Conservation (phyloP, 2,797 vertebrate genomes). For the Stomatorhinus walkeri region DNA sequence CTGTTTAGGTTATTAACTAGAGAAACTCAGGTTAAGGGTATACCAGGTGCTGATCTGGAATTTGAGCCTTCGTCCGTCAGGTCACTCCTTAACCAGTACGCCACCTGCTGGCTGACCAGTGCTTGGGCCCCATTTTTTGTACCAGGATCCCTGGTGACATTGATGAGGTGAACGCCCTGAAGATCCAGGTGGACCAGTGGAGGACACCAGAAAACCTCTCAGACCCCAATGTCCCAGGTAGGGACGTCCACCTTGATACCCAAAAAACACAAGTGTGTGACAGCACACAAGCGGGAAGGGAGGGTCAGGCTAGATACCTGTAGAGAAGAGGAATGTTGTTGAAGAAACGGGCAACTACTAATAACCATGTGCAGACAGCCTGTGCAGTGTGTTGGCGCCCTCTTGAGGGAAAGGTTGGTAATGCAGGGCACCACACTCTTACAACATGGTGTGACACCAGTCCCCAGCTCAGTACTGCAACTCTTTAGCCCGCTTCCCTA, state of each 20-base stretch:
- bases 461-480: neutral
- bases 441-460: neutral
- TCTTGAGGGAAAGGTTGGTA: neutral
- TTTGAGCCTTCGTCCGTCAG: neutral
- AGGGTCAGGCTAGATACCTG: neutral
- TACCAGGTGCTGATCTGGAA: neutral
- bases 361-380: neutral
- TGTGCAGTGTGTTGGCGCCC: neutral
- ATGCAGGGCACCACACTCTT: neutral
- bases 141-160: conserved; percentile 83
- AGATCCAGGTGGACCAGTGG: conserved; percentile 88
- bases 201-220: conserved; percentile 77
- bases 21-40: neutral
- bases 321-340: neutral
- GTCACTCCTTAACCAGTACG: neutral
- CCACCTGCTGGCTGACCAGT: conserved; percentile 3
- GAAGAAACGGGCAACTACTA: neutral
- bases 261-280: neutral
- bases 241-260: neutral
- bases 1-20: neutral
- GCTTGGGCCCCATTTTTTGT: neutral
- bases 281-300: neutral
- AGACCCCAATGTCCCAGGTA: conserved; percentile 84
- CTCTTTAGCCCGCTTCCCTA: neutral
- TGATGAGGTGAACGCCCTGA: conserved; percentile 84